Conservation (phyloP, 2,113 vertebrate genomes). For the Pterocles orientalis region DNA sequence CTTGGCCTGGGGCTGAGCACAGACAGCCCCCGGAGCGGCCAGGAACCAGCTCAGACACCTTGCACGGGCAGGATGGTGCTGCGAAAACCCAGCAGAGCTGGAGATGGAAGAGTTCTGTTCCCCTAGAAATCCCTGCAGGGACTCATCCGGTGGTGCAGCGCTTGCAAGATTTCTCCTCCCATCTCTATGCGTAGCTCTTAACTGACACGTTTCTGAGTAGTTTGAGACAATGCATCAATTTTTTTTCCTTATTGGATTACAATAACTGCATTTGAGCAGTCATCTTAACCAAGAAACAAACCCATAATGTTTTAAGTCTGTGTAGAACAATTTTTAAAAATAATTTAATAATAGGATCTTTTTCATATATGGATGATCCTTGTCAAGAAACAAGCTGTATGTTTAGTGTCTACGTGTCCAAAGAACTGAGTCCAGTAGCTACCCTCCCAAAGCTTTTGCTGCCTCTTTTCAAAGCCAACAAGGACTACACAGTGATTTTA, state of each 20-base stretch:
- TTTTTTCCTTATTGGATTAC: background rate
- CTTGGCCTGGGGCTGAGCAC: no score
- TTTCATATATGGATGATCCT: background rate
- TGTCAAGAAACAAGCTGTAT: background rate
- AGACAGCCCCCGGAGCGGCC: background rate
- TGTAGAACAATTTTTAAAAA: background rate
- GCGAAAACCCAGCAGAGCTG: background rate
- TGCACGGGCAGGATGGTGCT: rapidly evolving
- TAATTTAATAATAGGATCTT: background rate
- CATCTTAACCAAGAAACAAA: background rate
- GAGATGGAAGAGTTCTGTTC: rapidly evolving
- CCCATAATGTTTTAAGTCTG: background rate
- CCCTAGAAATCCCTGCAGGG: background rate
- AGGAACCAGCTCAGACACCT: background rate
- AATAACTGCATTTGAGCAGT: background rate
- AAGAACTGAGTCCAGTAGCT: background rate
- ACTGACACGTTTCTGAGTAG: background rate
- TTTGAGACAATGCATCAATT: background rate
- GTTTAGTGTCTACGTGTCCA: background rate
- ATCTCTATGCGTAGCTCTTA: background rate
- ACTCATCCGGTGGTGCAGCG: background rate
- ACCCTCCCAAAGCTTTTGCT: background rate
- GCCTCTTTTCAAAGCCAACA: background rate
- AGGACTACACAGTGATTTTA: background rate
- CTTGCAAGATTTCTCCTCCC: background rate